Conservation (phyloP, 2,113 vertebrate species). For the Sterrhoptilus dennistouni region DNA sequence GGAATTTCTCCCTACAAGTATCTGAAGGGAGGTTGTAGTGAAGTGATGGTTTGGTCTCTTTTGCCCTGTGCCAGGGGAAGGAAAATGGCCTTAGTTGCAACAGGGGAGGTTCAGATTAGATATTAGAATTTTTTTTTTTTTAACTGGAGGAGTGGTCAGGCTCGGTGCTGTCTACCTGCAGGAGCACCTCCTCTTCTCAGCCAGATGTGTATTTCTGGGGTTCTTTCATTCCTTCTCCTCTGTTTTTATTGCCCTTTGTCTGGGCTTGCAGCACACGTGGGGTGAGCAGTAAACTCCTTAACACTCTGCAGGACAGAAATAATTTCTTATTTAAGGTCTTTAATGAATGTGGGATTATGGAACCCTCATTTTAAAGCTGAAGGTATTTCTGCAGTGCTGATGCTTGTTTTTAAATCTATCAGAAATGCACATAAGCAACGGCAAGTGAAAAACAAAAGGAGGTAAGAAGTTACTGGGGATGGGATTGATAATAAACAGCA, state of each 20-base stretch:
- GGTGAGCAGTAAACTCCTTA: neutral
- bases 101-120: neutral
- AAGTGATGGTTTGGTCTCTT: neutral
- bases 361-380: neutral
- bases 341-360: neutral
- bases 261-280: neutral
- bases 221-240: neutral
- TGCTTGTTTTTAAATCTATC: neutral
- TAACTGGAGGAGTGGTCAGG: neutral
- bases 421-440: neutral
- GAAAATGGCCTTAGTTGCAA: accelerated
- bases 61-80: neutral
- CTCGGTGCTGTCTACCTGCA: neutral
- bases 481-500: neutral
- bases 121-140: accelerated
- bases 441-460: neutral
- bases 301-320: neutral
- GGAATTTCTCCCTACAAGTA: neutral
- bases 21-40: neutral
- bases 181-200: neutral
- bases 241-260: neutral
- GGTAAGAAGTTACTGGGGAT: neutral
- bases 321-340: neutral
- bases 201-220: neutral
- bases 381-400: neutral